Conservation (phyloP, 2,888 invertebrate genomes). For the Mesorhabditis belari region DNA sequence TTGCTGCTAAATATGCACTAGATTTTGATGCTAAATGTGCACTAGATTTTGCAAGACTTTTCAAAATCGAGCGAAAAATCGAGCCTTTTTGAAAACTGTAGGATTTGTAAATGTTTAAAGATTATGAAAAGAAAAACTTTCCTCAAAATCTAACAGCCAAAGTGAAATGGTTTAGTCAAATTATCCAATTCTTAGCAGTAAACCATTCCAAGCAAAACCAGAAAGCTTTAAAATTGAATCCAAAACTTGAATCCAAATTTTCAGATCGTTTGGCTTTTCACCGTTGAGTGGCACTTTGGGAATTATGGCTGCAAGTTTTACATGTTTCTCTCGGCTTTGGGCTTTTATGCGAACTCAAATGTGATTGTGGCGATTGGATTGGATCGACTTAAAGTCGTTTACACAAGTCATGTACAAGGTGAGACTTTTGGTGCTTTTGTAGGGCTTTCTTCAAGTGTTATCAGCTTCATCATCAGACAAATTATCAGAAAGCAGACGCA, state of each 20-base stretch:
- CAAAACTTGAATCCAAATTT: slow-evolving; percentile 3
- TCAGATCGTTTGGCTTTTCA: slow-evolving; percentile 35
- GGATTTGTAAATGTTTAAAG: too few relatives aligned
- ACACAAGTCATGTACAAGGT: slow-evolving; percentile 43
- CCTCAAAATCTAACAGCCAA: too few relatives aligned
- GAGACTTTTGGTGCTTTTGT: background rate
- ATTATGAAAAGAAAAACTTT: too few relatives aligned
- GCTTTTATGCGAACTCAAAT: slow-evolving; percentile 43
- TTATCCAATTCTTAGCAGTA: too few relatives aligned
- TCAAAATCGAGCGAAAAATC: too few relatives aligned
- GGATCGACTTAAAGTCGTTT: slow-evolving; percentile 41
- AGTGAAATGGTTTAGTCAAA: too few relatives aligned
- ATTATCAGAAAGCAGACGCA: slow-evolving; percentile 8
- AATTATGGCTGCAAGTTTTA: slow-evolving; percentile 29
- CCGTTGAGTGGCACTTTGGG: slow-evolving; percentile 39
- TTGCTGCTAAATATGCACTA: too few relatives aligned
- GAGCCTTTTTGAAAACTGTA: too few relatives aligned
- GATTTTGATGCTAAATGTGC: too few relatives aligned
- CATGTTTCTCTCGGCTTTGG: slow-evolving; percentile 38
- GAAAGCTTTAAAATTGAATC: background rate
- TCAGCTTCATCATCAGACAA: slow-evolving; percentile 5
- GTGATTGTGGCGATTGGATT: slow-evolving; percentile 42
- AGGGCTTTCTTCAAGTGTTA: too few relatives aligned
- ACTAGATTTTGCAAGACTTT: too few relatives aligned
- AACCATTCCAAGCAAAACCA: too few relatives aligned